Conservation (phyloP, 2,888 invertebrate genomes). For the Carterocephalus palaemon region DNA sequence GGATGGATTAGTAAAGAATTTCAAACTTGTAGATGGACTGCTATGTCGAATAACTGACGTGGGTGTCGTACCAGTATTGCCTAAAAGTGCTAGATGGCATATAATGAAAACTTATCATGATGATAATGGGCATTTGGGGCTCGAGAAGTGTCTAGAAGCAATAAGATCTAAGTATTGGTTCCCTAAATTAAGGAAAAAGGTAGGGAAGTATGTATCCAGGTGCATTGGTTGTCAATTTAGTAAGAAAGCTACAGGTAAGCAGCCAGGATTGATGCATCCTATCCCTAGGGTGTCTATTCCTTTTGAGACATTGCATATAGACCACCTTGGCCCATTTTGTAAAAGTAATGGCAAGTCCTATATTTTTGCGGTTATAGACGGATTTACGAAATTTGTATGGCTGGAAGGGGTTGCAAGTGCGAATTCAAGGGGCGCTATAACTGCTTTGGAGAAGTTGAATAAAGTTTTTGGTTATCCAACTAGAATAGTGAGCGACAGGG, state of each 20-base stretch:
- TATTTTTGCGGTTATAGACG: slow-evolving; percentile 22
- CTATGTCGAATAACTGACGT: slow-evolving; percentile 16
- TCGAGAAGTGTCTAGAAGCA: slow-evolving; percentile 24
- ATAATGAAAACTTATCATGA: slow-evolving; percentile 11
- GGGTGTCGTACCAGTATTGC: slow-evolving; percentile 8
- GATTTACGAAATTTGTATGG: slow-evolving; percentile 17
- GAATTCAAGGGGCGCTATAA: slow-evolving; percentile 10
- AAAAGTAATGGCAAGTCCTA: slow-evolving; percentile 19
- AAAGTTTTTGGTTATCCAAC: slow-evolving; percentile 17
- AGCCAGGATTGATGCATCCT: slow-evolving; percentile 27
- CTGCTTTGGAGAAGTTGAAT: slow-evolving; percentile 2
- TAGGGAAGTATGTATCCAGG: slow-evolving; percentile 25
- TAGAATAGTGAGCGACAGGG: slow-evolving; percentile 19
- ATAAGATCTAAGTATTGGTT: slow-evolving; percentile 27
- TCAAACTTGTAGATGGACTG: slow-evolving; percentile 19
- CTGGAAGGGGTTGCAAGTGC: slow-evolving; percentile 18
- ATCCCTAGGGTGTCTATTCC: slow-evolving; percentile 26
- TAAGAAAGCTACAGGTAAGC: slow-evolving; percentile 25
- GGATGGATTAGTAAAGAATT: slow-evolving; percentile 17
- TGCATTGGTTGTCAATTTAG: slow-evolving; percentile 26
- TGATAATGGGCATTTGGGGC: slow-evolving; percentile 24
- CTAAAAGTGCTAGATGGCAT: slow-evolving; percentile 4
- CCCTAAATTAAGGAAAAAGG: slow-evolving; percentile 22
- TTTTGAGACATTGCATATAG: slow-evolving; percentile 25
- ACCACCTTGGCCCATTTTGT: slow-evolving; percentile 24